These are phyloP conservation scores for Sycophila sp. DNA, from an alignment of 1,140 invertebrate species.

Conservation along the genomic window DNA sequence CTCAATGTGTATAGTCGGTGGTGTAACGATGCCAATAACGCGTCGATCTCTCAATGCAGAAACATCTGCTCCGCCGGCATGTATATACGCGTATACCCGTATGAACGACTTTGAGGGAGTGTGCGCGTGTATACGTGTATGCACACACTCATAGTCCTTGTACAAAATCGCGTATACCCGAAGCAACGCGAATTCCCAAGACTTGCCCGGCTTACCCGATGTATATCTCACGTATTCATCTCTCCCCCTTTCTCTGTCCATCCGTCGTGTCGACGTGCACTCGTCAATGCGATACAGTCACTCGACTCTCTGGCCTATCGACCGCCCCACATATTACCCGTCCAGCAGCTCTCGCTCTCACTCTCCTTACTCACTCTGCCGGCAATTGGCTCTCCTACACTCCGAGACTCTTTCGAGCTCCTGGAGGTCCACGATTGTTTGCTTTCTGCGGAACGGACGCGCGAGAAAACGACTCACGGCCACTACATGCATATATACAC, in stretches of 20 bases:
- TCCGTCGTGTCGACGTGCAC: conserved; percentile 14
- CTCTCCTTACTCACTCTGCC: not conserved
- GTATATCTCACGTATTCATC: not conserved
- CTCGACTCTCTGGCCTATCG: conserved; percentile 13
- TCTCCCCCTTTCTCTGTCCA: not conserved
- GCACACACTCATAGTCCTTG: too few species aligned
- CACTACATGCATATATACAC: too few species aligned
- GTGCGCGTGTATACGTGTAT: not conserved
- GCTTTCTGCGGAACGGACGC: not conserved
- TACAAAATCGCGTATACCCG: too few species aligned
- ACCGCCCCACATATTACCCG: conserved; percentile 33
- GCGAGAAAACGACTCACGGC: too few species aligned
- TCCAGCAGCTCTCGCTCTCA: conserved; percentile 7
- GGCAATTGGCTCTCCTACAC: not conserved
- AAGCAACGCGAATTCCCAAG: not conserved
- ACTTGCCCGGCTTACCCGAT: not conserved
- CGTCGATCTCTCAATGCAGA: not conserved
- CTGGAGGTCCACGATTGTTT: not conserved
- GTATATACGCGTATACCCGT: not conserved
- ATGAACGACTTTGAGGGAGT: not conserved
- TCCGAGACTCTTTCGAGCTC: not conserved
- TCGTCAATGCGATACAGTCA: conserved; percentile 20
- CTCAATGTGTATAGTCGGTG: not conserved
- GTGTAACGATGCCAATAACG: conserved; percentile 20
- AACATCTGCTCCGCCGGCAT: not conserved